Conservation (phyloP, 2,113 vertebrate species). For the Datnioides undecimradiatus region DNA sequence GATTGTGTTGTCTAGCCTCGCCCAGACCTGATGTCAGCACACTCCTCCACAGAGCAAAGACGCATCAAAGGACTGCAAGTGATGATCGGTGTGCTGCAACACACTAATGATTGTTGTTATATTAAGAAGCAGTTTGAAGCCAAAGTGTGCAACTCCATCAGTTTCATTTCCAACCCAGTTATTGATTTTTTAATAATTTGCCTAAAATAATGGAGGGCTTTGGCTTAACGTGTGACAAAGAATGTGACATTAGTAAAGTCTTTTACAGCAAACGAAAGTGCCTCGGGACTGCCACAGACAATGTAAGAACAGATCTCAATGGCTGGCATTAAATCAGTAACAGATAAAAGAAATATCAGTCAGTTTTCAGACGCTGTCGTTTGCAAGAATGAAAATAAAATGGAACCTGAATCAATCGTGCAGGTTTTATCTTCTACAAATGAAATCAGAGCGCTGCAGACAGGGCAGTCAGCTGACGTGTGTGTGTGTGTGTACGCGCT, state of each 20-base stretch:
- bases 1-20: neutral
- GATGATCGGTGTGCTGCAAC: neutral
- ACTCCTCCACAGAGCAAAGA: neutral
- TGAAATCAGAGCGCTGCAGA: neutral
- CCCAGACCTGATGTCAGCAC: neutral
- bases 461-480: conserved; percentile 5
- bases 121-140: neutral
- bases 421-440: conserved; percentile 5
- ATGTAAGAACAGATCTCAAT: neutral
- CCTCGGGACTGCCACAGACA: neutral
- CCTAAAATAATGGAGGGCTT: neutral
- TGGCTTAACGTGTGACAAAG: no score
- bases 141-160: neutral
- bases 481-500: neutral
- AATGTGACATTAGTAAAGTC: no score
- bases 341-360: neutral
- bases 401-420: neutral
- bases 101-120: neutral
- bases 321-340: neutral
- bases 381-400: neutral
- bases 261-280: no score
- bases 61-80: neutral
- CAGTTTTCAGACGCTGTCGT: neutral
- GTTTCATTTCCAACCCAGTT: no score
- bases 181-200: neutral